Conservation (phyloP, 2,888 invertebrate genomes). For the Phyto melanocephala region DNA sequence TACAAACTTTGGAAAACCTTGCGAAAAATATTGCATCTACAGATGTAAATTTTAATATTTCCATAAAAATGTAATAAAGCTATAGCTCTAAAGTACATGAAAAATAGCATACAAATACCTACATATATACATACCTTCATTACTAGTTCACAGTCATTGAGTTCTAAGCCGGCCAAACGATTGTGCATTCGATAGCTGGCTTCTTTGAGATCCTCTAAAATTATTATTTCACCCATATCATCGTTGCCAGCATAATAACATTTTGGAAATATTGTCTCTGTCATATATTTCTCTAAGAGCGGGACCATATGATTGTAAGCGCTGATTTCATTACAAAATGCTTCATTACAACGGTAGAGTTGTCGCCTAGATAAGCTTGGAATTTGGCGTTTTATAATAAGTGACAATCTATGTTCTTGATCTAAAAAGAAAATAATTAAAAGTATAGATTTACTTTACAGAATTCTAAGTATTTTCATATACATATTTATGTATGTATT, state of each 20-base stretch:
- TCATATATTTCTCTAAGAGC: constrained; percentile 70
- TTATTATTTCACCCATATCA: constrained; percentile 72
- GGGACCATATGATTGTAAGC: constrained; percentile 75
- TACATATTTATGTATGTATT: too few species aligned
- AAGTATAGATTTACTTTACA: too few species aligned
- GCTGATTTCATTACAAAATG: constrained; percentile 76
- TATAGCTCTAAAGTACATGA: too few species aligned
- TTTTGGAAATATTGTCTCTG: constrained; percentile 70
- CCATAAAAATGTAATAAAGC: too few species aligned
- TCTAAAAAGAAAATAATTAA: constrained; percentile 11
- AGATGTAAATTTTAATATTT: too few species aligned
- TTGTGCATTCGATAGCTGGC: constrained; percentile 73
- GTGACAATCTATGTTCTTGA: constrained; percentile 60
- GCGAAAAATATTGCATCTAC: too few species aligned
- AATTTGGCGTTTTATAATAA: constrained; percentile 77
- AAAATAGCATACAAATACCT: too few species aligned
- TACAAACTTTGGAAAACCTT: too few species aligned
- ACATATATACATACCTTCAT: constrained; percentile 71
- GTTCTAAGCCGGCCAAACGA: constrained; percentile 73
- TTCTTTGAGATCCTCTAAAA: constrained; percentile 75
- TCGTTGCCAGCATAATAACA: constrained; percentile 74
- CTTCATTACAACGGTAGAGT: constrained; percentile 76
- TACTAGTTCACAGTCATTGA: constrained; percentile 74
- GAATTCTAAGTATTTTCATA: too few species aligned
- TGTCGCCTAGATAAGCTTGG: constrained; percentile 74